Conservation (phyloP, 37 sponge, comb jelly and placozoan species). For the Agelas oroides region DNA sequence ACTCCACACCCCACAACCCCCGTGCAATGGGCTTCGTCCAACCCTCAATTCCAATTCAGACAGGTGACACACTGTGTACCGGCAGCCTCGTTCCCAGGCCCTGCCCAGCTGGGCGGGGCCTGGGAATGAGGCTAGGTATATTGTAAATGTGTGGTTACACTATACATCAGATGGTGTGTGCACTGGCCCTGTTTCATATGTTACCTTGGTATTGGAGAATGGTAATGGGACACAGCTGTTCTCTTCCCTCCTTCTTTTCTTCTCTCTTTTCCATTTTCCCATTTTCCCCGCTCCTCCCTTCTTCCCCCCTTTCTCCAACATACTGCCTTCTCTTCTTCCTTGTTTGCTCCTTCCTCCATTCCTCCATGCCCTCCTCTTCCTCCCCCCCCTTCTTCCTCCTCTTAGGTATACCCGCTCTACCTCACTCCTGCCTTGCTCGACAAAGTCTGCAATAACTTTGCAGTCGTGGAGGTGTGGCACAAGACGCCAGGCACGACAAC, state of each 20-base stretch:
- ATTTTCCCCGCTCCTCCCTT: too few relatives aligned
- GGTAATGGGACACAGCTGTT: too few relatives aligned
- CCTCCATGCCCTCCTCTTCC: too few relatives aligned
- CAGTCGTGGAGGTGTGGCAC: constrained; percentile 92
- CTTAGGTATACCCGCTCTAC: constrained; percentile 58
- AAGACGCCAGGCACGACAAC: constrained; percentile 54
- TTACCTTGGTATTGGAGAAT: too few relatives aligned
- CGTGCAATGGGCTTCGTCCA: constrained; percentile 51
- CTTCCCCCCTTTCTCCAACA: too few relatives aligned
- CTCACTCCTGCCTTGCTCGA: constrained; percentile 57
- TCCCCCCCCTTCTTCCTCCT: neutral
- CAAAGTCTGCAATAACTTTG: constrained; percentile 65
- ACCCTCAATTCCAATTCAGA: constrained; percentile 72
- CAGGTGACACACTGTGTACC: constrained; percentile 17
- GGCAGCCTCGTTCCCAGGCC: neutral
- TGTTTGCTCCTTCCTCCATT: too few relatives aligned
- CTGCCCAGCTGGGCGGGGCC: neutral
- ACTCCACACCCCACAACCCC: constrained; percentile 47
- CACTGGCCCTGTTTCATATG: neutral
- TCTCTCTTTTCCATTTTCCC: too few relatives aligned
- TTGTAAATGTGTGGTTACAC: neutral
- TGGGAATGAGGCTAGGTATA: too few relatives aligned
- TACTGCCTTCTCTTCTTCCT: too few relatives aligned
- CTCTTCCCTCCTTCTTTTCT: too few relatives aligned
- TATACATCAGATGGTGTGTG: neutral